Base-by-base conservation (phyloP, 2,797 vertebrate species). In the Tauraco hartlaubi region DNA sequence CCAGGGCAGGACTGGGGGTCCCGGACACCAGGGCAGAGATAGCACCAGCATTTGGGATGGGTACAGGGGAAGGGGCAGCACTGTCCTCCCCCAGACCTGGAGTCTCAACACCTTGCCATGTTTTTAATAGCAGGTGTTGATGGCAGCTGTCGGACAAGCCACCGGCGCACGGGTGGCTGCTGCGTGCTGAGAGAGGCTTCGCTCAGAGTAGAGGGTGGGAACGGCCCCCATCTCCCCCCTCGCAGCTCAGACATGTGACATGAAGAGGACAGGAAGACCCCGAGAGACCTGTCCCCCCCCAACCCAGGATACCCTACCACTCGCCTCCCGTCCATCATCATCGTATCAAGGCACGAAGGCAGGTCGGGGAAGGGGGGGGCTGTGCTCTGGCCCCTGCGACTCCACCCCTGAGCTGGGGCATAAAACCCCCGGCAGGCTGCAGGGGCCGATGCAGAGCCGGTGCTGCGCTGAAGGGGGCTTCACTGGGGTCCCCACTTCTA, bases 341-440 rank as follows among this genome's bases (percentile, higher is more conserved):
- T 23, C 3, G 3, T 9, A 0, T 86, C 82, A 64, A 86, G 79
- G 77, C 20, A 0, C 0, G 1, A 85, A 67, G 79, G 74, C 86
- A 80, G 52, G 28, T 43, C 0, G 3, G 66, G 69, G 33, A 66
- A 68, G 46, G 64, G 54, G 90, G 64, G 54, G 90, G 93, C 74
- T 0, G 35, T 73, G 85, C 80, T 97, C 35, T 41, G 20, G 59
- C 90, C 84, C 43, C 81, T 15, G 9, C 41, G 83, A 94, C 93
- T 79, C 93, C 94, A 86, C 73, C 84, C 90, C 74, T 6, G 1
- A 89, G 81, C 77, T 74, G 86, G 63, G 86, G 52, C 81, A 96
- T 96, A 97, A 97, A 97, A 96, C 67, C 92, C 67, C 77, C 9
- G 1, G 11, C 85, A 68, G 26, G 22, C 71, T 74, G 86, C 31